A percentile compares a stretch with the other conserved stretches of the same genome.
phyloP scores from a whole-genome alignment of 2,113 vertebrate genomes.

The Parus major region DNA sequence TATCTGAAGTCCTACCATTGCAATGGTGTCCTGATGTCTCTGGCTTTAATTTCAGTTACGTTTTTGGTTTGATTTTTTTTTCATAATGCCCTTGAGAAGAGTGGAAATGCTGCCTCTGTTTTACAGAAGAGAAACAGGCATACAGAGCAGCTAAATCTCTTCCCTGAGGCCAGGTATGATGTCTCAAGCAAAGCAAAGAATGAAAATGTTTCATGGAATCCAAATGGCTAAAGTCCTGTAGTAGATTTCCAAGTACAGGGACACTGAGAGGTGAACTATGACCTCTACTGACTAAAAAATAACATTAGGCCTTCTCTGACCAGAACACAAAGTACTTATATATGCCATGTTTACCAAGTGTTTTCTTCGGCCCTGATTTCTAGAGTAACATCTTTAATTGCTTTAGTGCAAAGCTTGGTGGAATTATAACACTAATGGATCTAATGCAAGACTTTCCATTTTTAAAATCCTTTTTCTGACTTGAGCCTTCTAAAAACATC shows the following conservation, averaged over 20 bases:
- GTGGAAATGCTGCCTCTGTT: background rate
- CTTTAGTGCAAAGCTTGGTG: background rate
- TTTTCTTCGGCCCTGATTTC: background rate
- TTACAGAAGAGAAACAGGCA: background rate
- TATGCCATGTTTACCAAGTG: background rate
- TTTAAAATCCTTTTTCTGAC: conserved; percentile 6
- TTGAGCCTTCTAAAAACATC: background rate
- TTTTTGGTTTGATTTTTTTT: background rate
- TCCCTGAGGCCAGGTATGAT: background rate
- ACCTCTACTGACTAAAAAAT: background rate
- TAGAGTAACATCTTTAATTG: background rate
- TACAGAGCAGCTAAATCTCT: background rate
- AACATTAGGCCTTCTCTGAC: background rate
- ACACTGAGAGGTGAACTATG: background rate
- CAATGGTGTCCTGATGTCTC: background rate
- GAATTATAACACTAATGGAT: background rate
- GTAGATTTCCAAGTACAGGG: background rate
- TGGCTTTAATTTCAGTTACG: background rate
- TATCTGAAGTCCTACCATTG: background rate
- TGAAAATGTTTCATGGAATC: background rate
- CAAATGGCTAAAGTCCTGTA: background rate
- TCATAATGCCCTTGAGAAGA: background rate
- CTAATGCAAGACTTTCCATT: conserved; percentile 39
- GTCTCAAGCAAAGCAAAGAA: background rate
- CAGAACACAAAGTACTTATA: background rate